Evolutionary conservation across 2,797 vertebrate genomes (phyloP).

Genomic region (Lagothrix lagotricha): DNA sequence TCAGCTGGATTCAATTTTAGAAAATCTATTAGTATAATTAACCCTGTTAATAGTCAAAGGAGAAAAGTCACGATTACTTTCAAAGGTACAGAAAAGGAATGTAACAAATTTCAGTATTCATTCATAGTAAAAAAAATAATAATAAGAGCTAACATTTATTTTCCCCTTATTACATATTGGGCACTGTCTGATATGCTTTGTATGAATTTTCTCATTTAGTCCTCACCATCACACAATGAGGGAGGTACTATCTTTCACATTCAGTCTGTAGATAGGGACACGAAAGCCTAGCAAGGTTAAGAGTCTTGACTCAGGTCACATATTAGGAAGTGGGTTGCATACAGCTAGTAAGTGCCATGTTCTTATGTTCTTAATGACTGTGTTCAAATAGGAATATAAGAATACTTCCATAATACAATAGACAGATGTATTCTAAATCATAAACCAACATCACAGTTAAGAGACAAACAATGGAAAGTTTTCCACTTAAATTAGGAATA

Average conservation of each 20-base stretch:
- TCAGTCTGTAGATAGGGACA: background rate
- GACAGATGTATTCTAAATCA: background rate
- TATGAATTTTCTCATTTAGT: background rate
- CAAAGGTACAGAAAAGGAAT: background rate
- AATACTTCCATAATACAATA: background rate
- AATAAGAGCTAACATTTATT: background rate
- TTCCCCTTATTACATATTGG: background rate
- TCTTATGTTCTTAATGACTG: background rate
- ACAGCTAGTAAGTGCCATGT: background rate
- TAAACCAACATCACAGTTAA: constrained; percentile 8
- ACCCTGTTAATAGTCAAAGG: constrained; percentile 20
- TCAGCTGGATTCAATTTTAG: constrained; percentile 27
- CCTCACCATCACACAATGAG: background rate
- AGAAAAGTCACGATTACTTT: background rate
- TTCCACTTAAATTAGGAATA: background rate
- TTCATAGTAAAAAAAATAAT: background rate
- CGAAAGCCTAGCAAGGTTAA: background rate
- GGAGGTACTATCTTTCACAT: background rate
- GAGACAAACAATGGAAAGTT: constrained; percentile 1
- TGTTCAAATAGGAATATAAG: constrained; percentile 6
- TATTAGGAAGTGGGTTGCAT: background rate
- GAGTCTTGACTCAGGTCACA: background rate
- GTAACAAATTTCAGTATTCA: background rate
- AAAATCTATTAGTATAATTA: constrained; percentile 22
- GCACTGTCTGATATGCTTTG: background rate